These are phyloP conservation scores for Alitta virens DNA, from an alignment of 2,888 invertebrate species.

Conservation along the genomic window DNA sequence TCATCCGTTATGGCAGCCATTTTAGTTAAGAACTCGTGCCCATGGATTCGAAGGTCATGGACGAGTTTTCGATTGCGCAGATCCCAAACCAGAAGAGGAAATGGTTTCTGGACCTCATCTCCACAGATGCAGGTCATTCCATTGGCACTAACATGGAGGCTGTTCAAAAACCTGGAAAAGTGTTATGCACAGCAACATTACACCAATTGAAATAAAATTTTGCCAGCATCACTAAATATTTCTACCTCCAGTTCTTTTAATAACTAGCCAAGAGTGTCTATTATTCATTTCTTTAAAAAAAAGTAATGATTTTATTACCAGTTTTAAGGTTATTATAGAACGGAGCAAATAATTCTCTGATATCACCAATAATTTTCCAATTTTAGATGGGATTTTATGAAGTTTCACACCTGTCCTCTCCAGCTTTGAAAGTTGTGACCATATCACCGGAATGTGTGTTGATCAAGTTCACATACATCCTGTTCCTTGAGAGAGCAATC, in stretches of 20 bases:
- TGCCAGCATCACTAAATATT: no score
- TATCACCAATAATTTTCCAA: no score
- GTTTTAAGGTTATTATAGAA: no score
- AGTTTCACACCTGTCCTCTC: conserved; percentile 70
- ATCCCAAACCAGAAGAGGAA: conserved; percentile 86
- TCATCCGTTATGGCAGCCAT: conserved; percentile 82
- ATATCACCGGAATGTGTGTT: conserved; percentile 78
- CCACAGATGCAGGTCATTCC: conserved; percentile 85
- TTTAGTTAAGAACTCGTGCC: conserved; percentile 83
- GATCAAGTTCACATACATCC: conserved; percentile 87
- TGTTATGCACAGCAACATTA: no score
- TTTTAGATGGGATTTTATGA: no score
- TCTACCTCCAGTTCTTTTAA: no score
- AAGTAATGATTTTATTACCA: no score
- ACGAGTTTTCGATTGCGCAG: conserved; percentile 78
- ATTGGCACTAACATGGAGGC: conserved; percentile 66
- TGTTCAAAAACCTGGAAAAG: conserved; percentile 4
- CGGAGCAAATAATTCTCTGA: no score
- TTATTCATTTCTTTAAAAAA: no score
- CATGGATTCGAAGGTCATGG: conserved; percentile 82
- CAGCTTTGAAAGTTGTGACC: conserved; percentile 80
- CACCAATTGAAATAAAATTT: no score
- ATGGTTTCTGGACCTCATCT: conserved; percentile 89
- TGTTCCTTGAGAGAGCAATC: conserved; percentile 79
- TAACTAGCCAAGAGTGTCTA: no score